These are phyloP conservation scores for Girardinus metallicus DNA, from an alignment of 2,797 vertebrate genomes.

Conservation along the genomic window DNA sequence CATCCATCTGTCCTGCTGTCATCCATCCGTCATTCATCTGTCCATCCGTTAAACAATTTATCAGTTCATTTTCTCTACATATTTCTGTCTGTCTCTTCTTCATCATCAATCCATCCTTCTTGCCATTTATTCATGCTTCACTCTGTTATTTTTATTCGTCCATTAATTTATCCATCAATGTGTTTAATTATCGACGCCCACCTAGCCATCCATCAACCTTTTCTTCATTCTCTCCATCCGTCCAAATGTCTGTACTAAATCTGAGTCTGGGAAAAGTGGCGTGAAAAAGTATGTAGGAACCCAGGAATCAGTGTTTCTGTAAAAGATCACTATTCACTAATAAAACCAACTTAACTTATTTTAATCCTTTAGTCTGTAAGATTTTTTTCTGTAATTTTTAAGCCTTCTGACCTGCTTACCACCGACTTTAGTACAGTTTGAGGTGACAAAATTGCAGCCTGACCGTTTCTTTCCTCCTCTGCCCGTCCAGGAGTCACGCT, in stretches of 20 bases:
- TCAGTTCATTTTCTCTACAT: too few relatives aligned
- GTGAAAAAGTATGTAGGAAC: not conserved
- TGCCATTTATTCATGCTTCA: not conserved
- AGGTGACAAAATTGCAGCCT: not conserved
- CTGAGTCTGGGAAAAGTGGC: not conserved
- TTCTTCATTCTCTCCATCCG: too few relatives aligned
- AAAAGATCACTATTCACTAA: not conserved
- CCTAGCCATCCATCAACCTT: not conserved
- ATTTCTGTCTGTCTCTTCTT: not conserved
- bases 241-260: not conserved
- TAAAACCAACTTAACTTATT: not conserved
- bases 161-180: not conserved
- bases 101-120: not conserved
- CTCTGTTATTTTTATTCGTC: not conserved
- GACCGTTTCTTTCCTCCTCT: not conserved
- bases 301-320: not conserved
- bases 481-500: slow-evolving; percentile 83
- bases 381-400: not conserved
- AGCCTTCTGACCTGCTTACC: not conserved
- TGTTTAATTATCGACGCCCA: not conserved
- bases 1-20: too few relatives aligned
- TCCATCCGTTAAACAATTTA: too few relatives aligned
- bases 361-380: not conserved
- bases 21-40: not conserved
- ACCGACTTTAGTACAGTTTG: not conserved